Percentiles rank a stretch among this genome's conserved stretches.
Evolutionary conservation across 1,140 invertebrate species (phyloP).

Genomic region (Hyposmocoma kahamanoa): DNA sequence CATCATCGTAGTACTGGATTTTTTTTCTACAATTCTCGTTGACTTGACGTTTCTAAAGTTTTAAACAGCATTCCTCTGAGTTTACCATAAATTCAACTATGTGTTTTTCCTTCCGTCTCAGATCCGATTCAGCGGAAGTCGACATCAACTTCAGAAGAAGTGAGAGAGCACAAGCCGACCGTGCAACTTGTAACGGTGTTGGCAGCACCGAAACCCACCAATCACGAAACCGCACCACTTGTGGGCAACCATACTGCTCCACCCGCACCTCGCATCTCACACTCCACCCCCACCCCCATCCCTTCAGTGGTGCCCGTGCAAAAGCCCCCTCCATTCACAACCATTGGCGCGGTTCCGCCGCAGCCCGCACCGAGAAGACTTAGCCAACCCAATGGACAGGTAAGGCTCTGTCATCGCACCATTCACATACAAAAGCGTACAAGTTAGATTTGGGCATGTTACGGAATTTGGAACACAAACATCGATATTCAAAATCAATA

Average conservation of each 20-base stretch:
- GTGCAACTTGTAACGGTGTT: constrained; percentile 48
- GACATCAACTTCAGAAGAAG: constrained; percentile 60
- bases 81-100: no score
- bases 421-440: no score
- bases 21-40: no score
- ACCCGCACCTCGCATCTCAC: constrained; percentile 18
- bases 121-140: constrained; percentile 47
- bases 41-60: no score
- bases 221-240: constrained; percentile 55
- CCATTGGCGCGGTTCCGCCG: constrained; percentile 30
- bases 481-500: no score
- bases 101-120: constrained; percentile 17
- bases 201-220: constrained; percentile 44
- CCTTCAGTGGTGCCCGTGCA: constrained; percentile 11
- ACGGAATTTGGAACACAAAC: no score
- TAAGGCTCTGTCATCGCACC: constrained; percentile 32
- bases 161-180: constrained; percentile 60
- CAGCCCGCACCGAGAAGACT: constrained; percentile 68
- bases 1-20: background rate
- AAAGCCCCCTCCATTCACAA: constrained; percentile 8
- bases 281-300: constrained; percentile 16
- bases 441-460: no score
- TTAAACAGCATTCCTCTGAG: no score
- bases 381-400: constrained; percentile 59
- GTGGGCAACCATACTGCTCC: constrained; percentile 40